Percentiles rank a stretch among this genome's conserved stretches.
phyloP scores from a whole-genome alignment of 2,113 vertebrate genomes.

The Python bivittatus region DNA sequence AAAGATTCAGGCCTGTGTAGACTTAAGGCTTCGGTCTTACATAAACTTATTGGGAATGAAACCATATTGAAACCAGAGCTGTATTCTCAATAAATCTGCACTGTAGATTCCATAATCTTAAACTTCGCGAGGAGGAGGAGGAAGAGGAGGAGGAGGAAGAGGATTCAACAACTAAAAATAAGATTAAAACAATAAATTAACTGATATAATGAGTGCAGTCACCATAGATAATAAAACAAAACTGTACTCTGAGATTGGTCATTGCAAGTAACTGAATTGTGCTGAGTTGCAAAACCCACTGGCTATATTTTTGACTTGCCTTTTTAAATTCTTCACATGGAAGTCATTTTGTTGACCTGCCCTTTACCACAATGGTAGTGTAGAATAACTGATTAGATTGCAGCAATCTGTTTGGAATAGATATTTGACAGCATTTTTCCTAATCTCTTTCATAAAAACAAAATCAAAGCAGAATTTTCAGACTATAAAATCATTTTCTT shows the following conservation, averaged over 20 bases:
- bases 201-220: not conserved
- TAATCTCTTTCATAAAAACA: slow-evolving; percentile 16
- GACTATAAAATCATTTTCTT: slow-evolving; percentile 29
- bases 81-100: not conserved
- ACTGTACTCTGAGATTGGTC: not conserved
- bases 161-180: too few relatives aligned
- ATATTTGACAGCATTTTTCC: slow-evolving; percentile 35
- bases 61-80: not conserved
- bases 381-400: slow-evolving; percentile 12
- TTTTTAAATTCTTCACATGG: slow-evolving; percentile 40
- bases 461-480: slow-evolving; percentile 36
- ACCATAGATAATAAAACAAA: not conserved
- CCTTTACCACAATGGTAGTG: slow-evolving; percentile 27
- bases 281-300: not conserved
- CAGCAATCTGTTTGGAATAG: slow-evolving; percentile 25
- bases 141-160: not conserved
- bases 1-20: not conserved
- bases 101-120: not conserved
- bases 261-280: not conserved
- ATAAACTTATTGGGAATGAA: not conserved
- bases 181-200: not conserved
- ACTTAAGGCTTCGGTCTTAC: not conserved
- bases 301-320: slow-evolving; percentile 1
- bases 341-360: slow-evolving; percentile 38
- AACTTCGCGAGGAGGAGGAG: not conserved